These are phyloP conservation scores for Henricia sp. DNA, from an alignment of 53 echinoderm and acorn worm species.

Conservation along the genomic window DNA sequence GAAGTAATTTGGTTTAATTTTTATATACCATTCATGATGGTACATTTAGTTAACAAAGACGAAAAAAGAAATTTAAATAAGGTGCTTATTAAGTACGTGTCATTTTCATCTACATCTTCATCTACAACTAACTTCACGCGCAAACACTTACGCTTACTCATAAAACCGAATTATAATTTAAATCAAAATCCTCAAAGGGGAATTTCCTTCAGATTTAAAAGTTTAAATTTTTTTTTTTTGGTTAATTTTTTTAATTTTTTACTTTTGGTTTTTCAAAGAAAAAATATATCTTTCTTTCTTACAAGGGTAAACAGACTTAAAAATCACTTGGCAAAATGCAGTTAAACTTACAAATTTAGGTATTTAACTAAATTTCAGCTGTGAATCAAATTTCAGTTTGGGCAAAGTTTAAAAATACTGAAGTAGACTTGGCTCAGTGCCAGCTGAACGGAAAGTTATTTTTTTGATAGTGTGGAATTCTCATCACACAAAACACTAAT, in stretches of 20 bases:
- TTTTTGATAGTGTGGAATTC: too few relatives aligned
- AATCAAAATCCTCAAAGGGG: slow-evolving; percentile 31
- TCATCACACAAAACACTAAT: too few relatives aligned
- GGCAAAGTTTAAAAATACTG: too few relatives aligned
- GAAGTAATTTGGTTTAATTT: not conserved
- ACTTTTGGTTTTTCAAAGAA: slow-evolving; percentile 23
- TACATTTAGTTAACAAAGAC: not conserved
- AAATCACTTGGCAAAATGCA: not conserved
- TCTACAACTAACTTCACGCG: not conserved
- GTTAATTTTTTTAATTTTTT: not conserved
- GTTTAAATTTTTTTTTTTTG: too few relatives aligned
- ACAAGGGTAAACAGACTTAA: slow-evolving; percentile 41
- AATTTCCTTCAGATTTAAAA: not conserved
- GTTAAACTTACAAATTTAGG: not conserved
- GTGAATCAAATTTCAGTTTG: too few relatives aligned
- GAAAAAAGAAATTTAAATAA: not conserved
- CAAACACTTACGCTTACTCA: not conserved
- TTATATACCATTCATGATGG: slow-evolving; percentile 41
- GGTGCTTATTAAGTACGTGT: not conserved
- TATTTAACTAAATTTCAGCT: not conserved
- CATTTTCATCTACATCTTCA: not conserved
- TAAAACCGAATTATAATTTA: slow-evolving; percentile 27
- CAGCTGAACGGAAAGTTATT: too few relatives aligned
- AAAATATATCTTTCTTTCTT: slow-evolving; percentile 43
- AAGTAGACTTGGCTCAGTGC: too few relatives aligned